These are phyloP conservation scores for Nesogale talazaci DNA, from an alignment of 2,113 vertebrate species.

Conservation along the genomic window DNA sequence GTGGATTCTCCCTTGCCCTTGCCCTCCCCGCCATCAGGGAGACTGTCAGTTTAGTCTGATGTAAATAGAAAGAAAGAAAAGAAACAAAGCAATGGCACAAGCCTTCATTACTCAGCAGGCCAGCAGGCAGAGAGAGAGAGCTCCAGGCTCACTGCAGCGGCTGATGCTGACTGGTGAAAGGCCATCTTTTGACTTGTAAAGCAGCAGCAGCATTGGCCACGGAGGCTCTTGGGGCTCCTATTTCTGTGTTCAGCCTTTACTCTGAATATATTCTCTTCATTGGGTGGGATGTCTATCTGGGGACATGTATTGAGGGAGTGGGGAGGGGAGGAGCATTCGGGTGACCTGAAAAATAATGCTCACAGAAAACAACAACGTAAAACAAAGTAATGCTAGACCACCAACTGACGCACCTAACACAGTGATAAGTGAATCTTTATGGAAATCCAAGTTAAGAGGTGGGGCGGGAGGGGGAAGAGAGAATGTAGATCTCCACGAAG, in stretches of 20 bases:
- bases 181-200: constrained; percentile 71
- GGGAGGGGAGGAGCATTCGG: neutral
- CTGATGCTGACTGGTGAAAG: constrained; percentile 45
- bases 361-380: neutral
- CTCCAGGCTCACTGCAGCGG: constrained; percentile 39
- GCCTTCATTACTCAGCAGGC: constrained; percentile 71
- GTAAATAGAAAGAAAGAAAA: constrained; percentile 39
- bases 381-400: too few species aligned
- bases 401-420: too few species aligned
- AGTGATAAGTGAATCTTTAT: too few species aligned
- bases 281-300: neutral
- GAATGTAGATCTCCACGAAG: too few species aligned
- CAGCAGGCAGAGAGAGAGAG: constrained; percentile 19
- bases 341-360: constrained; percentile 49
- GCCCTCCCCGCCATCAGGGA: constrained; percentile 36
- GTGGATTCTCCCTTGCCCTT: constrained; percentile 61
- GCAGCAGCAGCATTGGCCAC: constrained; percentile 52
- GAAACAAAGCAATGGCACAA: constrained; percentile 60
- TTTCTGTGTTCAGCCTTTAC: neutral
- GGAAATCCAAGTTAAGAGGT: too few species aligned
- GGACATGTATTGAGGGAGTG: constrained; percentile 12
- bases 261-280: constrained; percentile 29
- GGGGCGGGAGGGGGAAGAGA: too few species aligned
- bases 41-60: constrained; percentile 64
- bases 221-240: neutral